Base-by-base conservation (phyloP, 92 coral and sea anemone genomes). In the Anthopleura xanthogrammica region DNA sequence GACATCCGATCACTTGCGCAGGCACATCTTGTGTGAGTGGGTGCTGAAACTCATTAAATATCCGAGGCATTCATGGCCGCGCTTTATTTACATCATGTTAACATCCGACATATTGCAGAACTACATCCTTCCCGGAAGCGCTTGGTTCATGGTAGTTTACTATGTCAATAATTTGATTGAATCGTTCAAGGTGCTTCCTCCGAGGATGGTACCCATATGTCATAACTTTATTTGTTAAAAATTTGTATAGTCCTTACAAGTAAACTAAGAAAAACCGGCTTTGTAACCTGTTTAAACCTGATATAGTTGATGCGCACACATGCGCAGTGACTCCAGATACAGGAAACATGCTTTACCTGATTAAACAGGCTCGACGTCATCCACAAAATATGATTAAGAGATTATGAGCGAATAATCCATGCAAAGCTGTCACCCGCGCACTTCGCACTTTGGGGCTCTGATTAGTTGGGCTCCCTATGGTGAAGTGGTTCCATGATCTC, bases 41-140 rank as follows among this genome's bases (percentile, higher is more conserved):
- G 29, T 62, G 70, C 70, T 68, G 20, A 42, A 68, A 36, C 74
- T 68, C 74, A 29, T 68, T 68, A 68, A 68, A 23, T 68, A 42
- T 29, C 41, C 12, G 29, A 62, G 70, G 16, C 1, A n/a, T 68
- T 13, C 42, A n/a, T 23, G 74, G 74, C 46, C 46, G 7, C 74
- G 74, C 17, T 12, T 68, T 62, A 29, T 62, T 62, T 6, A 62
- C 70, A 19, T 62, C 70, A 22, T 11, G 29, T 19, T 5, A 23
- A 68, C 41, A 68, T 24, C 74, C 42, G 74, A 68, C 43, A 68
- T 68, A 17, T 29, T 68, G 74, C 74, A 68, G 41, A 68, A 11
- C 46, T 68, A 42, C 74, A 23, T 68, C 74, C 74, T 68, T 68
- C 74, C 74, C 43, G 74, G 74, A 68, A 68, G 74, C 12, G 43